Conservation (phyloP, 2,113 vertebrate genomes). For the Dipodomys stephensi region DNA sequence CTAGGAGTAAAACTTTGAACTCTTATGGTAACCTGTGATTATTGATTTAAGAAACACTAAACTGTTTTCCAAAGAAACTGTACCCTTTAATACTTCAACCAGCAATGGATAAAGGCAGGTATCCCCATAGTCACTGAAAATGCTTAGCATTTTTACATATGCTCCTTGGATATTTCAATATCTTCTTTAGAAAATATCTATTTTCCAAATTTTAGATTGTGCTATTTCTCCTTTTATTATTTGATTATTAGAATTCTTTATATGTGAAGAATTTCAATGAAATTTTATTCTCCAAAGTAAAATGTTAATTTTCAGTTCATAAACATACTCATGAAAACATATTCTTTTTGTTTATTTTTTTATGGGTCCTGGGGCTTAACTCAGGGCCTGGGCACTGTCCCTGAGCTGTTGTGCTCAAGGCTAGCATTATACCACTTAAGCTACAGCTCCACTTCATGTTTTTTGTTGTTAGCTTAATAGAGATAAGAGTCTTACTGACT, state of each 20-base stretch:
- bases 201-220: conserved; percentile 25
- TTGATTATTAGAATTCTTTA: conserved; percentile 8
- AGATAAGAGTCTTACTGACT: no score
- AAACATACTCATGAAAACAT: no score
- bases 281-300: no score
- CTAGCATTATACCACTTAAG: no score
- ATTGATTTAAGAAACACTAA: neutral
- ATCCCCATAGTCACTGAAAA: neutral
- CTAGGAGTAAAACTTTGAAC: neutral
- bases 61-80: neutral
- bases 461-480: no score
- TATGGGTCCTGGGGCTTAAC: no score
- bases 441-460: no score
- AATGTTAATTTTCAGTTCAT: no score
- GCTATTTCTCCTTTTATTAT: neutral
- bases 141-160: neutral
- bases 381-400: no score
- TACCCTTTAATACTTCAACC: neutral
- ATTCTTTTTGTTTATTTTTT: no score
- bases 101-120: neutral
- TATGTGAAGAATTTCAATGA: no score
- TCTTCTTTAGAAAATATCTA: neutral
- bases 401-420: no score
- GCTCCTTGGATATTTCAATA: neutral
- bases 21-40: neutral